Conservation (phyloP, 2,113 vertebrate genomes). For the Chloropsis cyanopogon region DNA sequence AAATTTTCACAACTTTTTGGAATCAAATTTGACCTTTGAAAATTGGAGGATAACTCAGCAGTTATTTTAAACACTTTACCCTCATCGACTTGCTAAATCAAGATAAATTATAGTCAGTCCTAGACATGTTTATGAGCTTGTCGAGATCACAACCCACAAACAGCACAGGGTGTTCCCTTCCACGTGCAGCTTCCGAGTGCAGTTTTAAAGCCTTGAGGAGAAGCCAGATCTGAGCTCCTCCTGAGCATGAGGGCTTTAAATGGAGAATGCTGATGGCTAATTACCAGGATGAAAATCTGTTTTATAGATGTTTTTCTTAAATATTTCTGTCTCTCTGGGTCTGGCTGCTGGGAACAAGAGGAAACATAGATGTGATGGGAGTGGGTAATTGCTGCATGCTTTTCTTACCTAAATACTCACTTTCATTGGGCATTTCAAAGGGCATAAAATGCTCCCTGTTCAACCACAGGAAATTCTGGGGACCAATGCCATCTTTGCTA, state of each 20-base stretch:
- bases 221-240: neutral
- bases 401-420: neutral
- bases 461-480: neutral
- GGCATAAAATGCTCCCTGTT: neutral
- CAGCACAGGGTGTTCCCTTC: neutral
- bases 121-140: neutral
- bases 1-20: neutral
- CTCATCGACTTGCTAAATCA: neutral
- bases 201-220: neutral
- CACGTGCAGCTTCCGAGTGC: neutral
- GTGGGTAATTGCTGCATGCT: neutral
- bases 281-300: neutral
- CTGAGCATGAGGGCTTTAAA: neutral
- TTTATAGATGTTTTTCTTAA: neutral
- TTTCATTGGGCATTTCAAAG: neutral
- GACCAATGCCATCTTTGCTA: neutral
- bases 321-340: neutral
- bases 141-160: neutral
- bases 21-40: neutral
- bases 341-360: neutral
- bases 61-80: neutral
- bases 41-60: neutral
- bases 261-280: neutral
- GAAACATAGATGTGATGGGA: neutral
- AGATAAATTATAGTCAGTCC: neutral